Evolutionary conservation across 2,797 vertebrate species (phyloP).

Genomic region (Jordanella pulchra): DNA sequence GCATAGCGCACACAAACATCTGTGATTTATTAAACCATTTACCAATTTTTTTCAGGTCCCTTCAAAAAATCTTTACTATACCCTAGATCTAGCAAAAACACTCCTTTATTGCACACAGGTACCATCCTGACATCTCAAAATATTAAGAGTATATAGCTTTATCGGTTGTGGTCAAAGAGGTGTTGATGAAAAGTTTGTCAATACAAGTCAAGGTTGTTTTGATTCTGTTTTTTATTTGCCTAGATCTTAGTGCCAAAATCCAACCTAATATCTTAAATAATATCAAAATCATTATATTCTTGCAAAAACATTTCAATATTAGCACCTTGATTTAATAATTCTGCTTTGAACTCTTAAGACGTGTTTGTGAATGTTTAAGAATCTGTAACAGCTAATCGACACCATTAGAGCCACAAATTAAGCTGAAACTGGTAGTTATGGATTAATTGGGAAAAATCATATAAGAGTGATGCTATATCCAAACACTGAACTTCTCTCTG

Average conservation of each 20-base stretch:
- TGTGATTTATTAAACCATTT: not conserved
- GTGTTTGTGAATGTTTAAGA: not conserved
- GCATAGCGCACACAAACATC: not conserved
- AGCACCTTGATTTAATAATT: not conserved
- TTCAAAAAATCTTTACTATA: not conserved
- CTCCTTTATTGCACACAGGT: not conserved
- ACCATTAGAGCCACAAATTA: not conserved
- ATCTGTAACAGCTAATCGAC: not conserved
- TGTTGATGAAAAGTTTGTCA: not conserved
- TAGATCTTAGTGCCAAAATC: no score
- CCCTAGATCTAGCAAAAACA: not conserved
- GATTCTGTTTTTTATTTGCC: not conserved
- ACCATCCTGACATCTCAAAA: not conserved
- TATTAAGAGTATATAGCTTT: no score
- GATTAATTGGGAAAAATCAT: no score
- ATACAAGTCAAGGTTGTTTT: not conserved
- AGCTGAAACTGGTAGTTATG: no score
- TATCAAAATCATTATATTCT: not conserved
- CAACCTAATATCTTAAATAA: no score
- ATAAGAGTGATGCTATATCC: not conserved
- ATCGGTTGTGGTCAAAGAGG: no score
- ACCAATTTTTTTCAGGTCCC: not conserved
- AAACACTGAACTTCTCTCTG: not conserved
- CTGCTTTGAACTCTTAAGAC: no score
- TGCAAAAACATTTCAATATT: not conserved